Conservation (phyloP, 2,888 invertebrate genomes). For the Liodrosophila aerea region DNA sequence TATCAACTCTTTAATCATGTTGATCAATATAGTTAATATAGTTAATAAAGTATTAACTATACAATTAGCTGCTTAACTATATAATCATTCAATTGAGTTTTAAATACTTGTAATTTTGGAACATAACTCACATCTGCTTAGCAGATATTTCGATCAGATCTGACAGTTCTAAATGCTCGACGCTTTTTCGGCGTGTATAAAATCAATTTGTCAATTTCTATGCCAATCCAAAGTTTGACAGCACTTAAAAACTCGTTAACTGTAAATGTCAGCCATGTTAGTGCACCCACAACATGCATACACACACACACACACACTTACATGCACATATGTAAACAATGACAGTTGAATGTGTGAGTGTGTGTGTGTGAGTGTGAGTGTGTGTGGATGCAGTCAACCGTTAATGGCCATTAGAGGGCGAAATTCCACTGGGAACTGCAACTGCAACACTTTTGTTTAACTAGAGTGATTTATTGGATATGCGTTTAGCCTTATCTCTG, state of each 20-base stretch:
- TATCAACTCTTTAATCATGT: too few relatives aligned
- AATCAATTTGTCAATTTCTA: constrained; percentile 31
- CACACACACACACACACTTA: too few relatives aligned
- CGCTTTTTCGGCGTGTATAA: constrained; percentile 15
- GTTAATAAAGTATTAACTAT: too few relatives aligned
- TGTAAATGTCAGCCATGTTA: constrained; percentile 58
- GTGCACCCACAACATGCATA: constrained; percentile 34
- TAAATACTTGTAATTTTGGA: background rate
- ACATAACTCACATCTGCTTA: constrained; percentile 18
- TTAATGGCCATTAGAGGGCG: constrained; percentile 26
- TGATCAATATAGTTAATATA: too few relatives aligned
- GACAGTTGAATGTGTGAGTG: background rate
- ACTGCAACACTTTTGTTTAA: constrained; percentile 36
- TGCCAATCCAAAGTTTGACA: constrained; percentile 49
- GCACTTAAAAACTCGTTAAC: constrained; percentile 72
- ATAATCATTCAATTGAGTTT: too few relatives aligned
- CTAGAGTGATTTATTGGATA: constrained; percentile 31
- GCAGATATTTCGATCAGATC: background rate
- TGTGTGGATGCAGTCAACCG: constrained; percentile 15
- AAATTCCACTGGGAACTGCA: constrained; percentile 16
- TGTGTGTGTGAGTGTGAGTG: constrained; percentile 9
- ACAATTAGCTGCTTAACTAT: too few relatives aligned
- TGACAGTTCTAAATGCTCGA: background rate
- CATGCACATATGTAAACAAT: too few relatives aligned
- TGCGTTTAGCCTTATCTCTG: constrained; percentile 10